Percentiles rank a stretch among this genome's conserved stretches.
These are phyloP conservation scores for Phthorimaea operculella DNA, from an alignment of 1,140 invertebrate species.

Conservation along the genomic window DNA sequence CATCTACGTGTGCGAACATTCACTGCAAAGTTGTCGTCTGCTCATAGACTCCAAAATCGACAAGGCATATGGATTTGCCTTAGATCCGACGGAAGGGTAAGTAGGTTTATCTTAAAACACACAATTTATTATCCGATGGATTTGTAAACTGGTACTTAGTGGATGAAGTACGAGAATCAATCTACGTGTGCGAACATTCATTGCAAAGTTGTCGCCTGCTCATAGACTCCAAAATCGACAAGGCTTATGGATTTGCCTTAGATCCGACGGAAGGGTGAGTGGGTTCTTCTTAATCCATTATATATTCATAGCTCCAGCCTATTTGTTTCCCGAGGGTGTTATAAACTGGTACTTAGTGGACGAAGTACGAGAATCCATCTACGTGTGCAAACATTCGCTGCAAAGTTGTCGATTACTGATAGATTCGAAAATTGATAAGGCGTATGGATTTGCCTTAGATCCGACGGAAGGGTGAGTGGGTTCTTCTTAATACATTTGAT, in stretches of 20 bases:
- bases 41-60: constrained; percentile 77
- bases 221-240: constrained; percentile 76
- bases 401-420: constrained; percentile 77
- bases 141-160: constrained; percentile 85
- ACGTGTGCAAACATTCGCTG: constrained; percentile 74
- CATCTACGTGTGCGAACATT: constrained; percentile 77
- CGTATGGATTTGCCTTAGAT: constrained; percentile 84
- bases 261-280: constrained; percentile 80
- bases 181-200: constrained; percentile 76
- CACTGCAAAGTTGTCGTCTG: constrained; percentile 73
- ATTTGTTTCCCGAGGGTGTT: no score
- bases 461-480: constrained; percentile 74
- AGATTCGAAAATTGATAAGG: constrained; percentile 76
- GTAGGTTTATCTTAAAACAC: constrained; percentile 2
- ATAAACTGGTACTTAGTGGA: constrained; percentile 83
- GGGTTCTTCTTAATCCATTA: no score
- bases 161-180: constrained; percentile 77
- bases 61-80: constrained; percentile 80
- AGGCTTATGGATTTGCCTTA: constrained; percentile 81
- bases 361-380: constrained; percentile 76
- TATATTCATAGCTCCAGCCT: no score
- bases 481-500: not conserved
- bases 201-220: constrained; percentile 76
- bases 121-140: no score
- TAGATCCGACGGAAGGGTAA: constrained; percentile 83